Base-by-base conservation (phyloP, 1,140 invertebrate species). In the Tetramorium parvispinum region DNA sequence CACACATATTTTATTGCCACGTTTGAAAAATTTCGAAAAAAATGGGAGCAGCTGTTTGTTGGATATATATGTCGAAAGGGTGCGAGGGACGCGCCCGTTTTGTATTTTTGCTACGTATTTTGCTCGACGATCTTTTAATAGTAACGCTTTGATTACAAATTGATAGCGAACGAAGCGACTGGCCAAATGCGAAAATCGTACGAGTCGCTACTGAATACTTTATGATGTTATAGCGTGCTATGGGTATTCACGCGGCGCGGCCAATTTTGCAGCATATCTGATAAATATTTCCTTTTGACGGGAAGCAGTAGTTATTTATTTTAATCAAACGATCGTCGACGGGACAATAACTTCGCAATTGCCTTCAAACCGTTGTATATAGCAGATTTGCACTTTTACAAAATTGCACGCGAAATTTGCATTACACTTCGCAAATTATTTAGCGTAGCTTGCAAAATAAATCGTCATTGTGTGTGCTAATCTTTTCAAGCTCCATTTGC, bases 1-100 rank as follows among this genome's bases (percentile, higher is more conserved):
- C 92, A 82, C 78, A 78, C 86, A 88, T 91, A 89, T 88, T 90
- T 93, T 90, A 92, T 92, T 85, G 89, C 77, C 32, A 81, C 55
- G 57, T 88, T 73, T 81, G 49, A 49, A 88, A 91, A 85, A 85
- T 79, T 32, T 51, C 59, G 37, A 63, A 75, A 91, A 77, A 91
- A 77, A 86, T 81, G 86, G 66, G 49, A 88, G 79, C 89, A 91
- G 89, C 89, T 91, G 88, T 89, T 87, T 77, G 88, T 83, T 78
- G 71, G 49, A 82, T 57, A 73, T 46, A 59, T 57, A 32, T 51
- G 76, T 2, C 70, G 77, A 85, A 76, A 43, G 90, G 76, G 85
- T 89, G 65, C 85, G 85, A 87, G 73, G 18, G 46, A 43, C 79
- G 53, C 24, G 21, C 0, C 18, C 79, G 79, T 59, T 83, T 83